Evolutionary conservation across 2,113 vertebrate species (phyloP), one percentile per base, ranked within the genome.

Genomic region (Hippoglossus stenolepis): DNA sequence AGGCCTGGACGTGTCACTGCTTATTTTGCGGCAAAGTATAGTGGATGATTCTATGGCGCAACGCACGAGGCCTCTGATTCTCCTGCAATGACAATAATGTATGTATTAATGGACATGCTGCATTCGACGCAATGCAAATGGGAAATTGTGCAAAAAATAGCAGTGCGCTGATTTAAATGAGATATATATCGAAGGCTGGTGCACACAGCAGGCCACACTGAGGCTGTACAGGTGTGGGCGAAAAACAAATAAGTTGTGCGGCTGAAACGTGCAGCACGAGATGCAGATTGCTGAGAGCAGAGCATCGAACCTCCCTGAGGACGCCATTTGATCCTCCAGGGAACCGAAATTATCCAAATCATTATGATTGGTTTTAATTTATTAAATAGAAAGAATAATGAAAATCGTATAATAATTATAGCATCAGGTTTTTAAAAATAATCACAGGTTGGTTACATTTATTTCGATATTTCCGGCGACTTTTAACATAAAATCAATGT

Each of bases 281-380:
- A 68, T 47, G 73, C 71, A 70, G 53, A 47, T 79, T 47, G 54
- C 60, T 23, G 14, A 51, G 17, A 70, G 61, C 62, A 17, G 64
- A 67, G 23, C 71, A 14, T 47, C 24, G 56, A 4, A 59, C 43
- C 73, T 54, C 49, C 61, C 57, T 43, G 54, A 26, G 47, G 65
- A 60, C 84, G 68, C 80, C 84, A 81, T 87, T 86, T 77, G 60
- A 83, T 77, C 70, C 66, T 53, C 45, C 1, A 43, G 81, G 70
- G 67, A 69, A 18, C 7, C 15, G 11, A 61, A 80, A 80, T 51
- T 7, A 73, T 15, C 18, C 3, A 67, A 61, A 72, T 65, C 63
- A 73, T n/a, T 21, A 56, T 4, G 21, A 38, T 26, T 23, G 13
- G 2, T 24, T 57, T 24, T 13, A 12, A 21, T 12, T 23, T 24